Conservation (phyloP, 1,140 invertebrate species). For the Hypothenemus hampei region DNA sequence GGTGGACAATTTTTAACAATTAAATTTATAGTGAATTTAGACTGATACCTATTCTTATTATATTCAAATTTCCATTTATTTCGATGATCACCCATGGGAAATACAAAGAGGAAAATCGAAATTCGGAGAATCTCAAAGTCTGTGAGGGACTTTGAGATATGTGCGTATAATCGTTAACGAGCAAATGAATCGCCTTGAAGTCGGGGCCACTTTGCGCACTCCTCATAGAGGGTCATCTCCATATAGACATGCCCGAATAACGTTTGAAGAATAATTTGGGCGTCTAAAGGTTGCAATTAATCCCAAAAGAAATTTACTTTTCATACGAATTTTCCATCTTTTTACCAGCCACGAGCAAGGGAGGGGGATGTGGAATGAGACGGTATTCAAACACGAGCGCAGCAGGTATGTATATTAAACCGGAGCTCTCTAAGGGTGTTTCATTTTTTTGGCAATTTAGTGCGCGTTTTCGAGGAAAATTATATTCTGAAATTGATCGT, state of each 20-base stretch:
- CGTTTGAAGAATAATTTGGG: neutral
- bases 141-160: neutral
- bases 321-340: neutral
- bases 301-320: neutral
- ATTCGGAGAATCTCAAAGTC: slow-evolving; percentile 2
- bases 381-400: neutral
- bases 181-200: neutral
- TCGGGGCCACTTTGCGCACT: neutral
- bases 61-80: neutral
- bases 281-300: neutral
- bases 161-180: neutral
- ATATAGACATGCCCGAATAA: neutral
- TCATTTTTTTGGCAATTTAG: no score
- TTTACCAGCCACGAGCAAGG: neutral
- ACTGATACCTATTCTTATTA: neutral
- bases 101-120: neutral
- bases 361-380: neutral
- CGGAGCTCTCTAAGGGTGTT: no score
- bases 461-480: neutral
- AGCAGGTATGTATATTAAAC: neutral
- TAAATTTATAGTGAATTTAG: neutral
- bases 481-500: no score
- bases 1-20: neutral
- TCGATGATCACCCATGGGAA: neutral
- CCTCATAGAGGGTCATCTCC: neutral